These are phyloP conservation scores for Spheniscus humboldti DNA, from an alignment of 2,797 vertebrate genomes.

Conservation along the genomic window DNA sequence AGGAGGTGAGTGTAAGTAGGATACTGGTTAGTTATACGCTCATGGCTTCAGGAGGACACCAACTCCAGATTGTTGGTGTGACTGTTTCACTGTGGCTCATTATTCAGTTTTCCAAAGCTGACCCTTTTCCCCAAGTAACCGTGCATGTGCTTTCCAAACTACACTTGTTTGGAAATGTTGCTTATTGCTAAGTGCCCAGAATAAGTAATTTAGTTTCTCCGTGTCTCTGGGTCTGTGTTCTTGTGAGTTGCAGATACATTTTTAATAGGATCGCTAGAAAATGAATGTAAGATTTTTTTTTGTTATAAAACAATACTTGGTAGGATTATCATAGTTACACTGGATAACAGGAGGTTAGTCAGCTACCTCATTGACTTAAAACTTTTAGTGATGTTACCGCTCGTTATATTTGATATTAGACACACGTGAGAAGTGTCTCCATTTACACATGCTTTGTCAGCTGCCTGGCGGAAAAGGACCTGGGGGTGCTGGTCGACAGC, in stretches of 20 bases:
- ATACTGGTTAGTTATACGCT: neutral
- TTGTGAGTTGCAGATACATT: neutral
- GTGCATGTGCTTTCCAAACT: neutral
- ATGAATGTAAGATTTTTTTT: neutral
- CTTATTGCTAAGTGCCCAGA: neutral
- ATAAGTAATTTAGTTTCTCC: neutral
- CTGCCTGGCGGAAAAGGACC: no score
- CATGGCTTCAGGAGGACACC: neutral
- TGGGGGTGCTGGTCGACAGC: no score
- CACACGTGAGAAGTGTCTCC: neutral
- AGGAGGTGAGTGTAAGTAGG: neutral
- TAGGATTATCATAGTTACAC: neutral
- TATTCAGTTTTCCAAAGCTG: neutral
- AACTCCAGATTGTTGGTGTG: neutral
- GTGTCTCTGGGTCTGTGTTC: neutral
- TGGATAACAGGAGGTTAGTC: neutral
- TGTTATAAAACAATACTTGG: neutral
- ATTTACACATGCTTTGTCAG: neutral
- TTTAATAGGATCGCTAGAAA: neutral
- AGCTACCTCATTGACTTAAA: neutral
- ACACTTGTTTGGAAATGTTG: neutral
- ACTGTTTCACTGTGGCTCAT: neutral
- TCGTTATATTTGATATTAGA: neutral
- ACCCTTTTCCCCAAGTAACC: neutral
- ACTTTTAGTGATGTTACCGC: neutral